phyloP scores from a whole-genome alignment of 1,140 invertebrate genomes.

The Diorhabda carinulata region DNA sequence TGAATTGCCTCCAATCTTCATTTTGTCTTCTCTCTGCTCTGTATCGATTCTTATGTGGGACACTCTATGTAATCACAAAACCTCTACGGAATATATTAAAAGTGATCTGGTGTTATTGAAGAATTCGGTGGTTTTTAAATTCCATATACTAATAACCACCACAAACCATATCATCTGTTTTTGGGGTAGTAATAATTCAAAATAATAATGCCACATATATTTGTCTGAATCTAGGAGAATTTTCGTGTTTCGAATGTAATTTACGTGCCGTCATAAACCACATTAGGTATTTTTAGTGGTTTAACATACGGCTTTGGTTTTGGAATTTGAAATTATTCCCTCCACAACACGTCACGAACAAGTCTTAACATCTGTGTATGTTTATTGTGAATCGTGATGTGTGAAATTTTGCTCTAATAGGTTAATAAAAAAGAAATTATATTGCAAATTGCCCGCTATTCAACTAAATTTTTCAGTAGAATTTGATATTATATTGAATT shows the following conservation, averaged over 20 bases:
- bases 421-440: too few species aligned
- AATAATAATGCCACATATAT: neutral
- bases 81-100: too few species aligned
- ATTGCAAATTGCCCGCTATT: too few species aligned
- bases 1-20: too few species aligned
- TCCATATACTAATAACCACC: neutral
- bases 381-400: too few species aligned
- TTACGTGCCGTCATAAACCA: slow-evolving; percentile 1
- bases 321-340: slow-evolving; percentile 3
- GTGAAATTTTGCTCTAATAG: too few species aligned
- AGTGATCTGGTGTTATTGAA: neutral
- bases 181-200: neutral
- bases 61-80: too few species aligned
- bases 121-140: neutral
- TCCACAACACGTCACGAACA: neutral
- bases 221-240: neutral
- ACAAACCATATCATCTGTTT: neutral
- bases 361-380: neutral
- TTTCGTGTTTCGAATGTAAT: neutral
- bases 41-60: too few species aligned
- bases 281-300: neutral
- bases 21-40: too few species aligned
- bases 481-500: too few species aligned
- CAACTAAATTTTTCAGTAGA: too few species aligned
- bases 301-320: neutral